phyloP scores from a whole-genome alignment of 2,888 invertebrate species.

The Watsonalla cultraria region DNA sequence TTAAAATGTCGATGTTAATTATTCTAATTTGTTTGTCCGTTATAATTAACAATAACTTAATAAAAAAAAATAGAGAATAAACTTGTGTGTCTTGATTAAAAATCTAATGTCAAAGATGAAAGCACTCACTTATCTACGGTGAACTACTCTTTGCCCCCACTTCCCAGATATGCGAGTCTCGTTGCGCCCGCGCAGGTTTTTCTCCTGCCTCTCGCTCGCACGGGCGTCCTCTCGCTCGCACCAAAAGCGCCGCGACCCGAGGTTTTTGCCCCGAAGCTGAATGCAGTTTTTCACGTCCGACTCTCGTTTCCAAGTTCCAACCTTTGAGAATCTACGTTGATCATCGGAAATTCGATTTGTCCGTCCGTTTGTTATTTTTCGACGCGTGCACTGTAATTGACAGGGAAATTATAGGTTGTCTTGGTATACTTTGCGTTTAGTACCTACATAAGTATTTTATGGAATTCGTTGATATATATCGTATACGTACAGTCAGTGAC shows the following conservation, averaged over 20 bases:
- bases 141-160: slow-evolving; percentile 37
- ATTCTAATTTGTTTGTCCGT: too few species aligned
- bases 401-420: neutral
- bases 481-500: too few species aligned
- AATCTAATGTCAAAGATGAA: slow-evolving; percentile 10
- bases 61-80: too few species aligned
- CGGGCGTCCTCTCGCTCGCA: slow-evolving; percentile 36
- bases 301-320: slow-evolving; percentile 24
- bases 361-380: slow-evolving; percentile 9
- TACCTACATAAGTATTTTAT: too few species aligned
- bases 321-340: slow-evolving; percentile 24
- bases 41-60: too few species aligned
- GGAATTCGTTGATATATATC: too few species aligned
- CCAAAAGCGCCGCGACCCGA: slow-evolving; percentile 53
- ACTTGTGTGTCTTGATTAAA: neutral
- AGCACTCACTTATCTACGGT: slow-evolving; percentile 10
- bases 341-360: slow-evolving; percentile 25
- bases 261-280: slow-evolving; percentile 45
- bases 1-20: too few species aligned
- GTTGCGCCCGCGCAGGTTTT: slow-evolving; percentile 58
- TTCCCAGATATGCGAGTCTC: slow-evolving; percentile 57
- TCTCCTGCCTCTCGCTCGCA: slow-evolving; percentile 34
- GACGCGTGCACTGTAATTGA: neutral
- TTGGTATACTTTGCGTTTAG: neutral
- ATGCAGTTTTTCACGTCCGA: slow-evolving; percentile 39